Percentiles rank a stretch among this genome's conserved stretches.
phyloP scores from a whole-genome alignment of 2,113 vertebrate species.

The Chaenocephalus aceratus region DNA sequence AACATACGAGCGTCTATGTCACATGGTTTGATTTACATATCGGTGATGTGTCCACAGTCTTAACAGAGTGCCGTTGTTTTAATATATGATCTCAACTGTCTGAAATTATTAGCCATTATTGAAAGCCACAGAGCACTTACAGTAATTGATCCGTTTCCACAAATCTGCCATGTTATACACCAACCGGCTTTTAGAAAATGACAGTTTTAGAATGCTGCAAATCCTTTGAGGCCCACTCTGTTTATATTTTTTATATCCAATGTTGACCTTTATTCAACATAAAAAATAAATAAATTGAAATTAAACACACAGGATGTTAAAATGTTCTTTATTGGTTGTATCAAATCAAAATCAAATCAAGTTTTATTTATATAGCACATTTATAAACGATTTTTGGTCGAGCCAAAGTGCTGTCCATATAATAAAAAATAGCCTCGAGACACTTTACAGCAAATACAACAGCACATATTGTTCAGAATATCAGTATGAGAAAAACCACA shows the following conservation, averaged over 20 bases:
- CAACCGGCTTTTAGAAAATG: conserved; percentile 43
- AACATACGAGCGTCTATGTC: conserved; percentile 14
- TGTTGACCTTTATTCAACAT: conserved; percentile 20
- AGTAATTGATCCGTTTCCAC: conserved; percentile 66
- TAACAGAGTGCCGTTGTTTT: conserved; percentile 47
- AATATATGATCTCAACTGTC: conserved; percentile 56
- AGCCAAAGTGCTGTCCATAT: too few species aligned
- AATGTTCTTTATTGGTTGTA: conserved; percentile 60
- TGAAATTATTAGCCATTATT: conserved; percentile 53
- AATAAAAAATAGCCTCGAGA: too few species aligned
- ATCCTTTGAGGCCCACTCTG: neutral
- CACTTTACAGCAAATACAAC: too few species aligned
- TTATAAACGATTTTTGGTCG: too few species aligned
- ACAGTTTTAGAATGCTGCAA: conserved; percentile 33
- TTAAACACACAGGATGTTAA: conserved; percentile 49
- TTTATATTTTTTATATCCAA: neutral
- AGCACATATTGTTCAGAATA: too few species aligned
- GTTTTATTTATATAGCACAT: too few species aligned
- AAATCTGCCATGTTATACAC: conserved; percentile 54
- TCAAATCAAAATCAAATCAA: too few species aligned
- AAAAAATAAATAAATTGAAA: neutral
- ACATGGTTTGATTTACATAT: conserved; percentile 60
- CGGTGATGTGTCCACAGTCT: conserved; percentile 41
- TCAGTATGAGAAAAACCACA: too few species aligned
- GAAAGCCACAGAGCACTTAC: conserved; percentile 68